Evolutionary conservation across 2,888 invertebrate species (phyloP), one percentile per base, ranked within the genome.

Genomic region (Ametastegia equiseti): DNA sequence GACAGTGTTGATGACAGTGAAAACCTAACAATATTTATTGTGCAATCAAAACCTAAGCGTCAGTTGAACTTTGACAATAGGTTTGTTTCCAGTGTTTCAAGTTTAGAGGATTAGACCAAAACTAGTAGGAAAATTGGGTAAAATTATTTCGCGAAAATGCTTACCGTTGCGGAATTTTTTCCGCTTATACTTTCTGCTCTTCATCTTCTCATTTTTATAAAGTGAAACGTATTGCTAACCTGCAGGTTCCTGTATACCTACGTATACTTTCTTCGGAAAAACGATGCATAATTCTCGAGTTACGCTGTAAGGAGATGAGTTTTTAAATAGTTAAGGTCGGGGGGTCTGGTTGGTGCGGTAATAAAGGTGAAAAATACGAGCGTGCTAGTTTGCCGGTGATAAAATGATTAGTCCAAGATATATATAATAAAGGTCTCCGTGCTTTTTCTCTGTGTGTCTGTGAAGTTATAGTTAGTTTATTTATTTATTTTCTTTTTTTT

Each of bases 401-500:
- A 63, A 63, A 33, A 63, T 63, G 30, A 30, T 67, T 19, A 67
- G 36, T 2, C 23, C 23, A 54, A 54, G n/a, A 36, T 36, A 15
- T 54, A 67, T 15, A 19, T 11, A 39, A 39, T 36, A 6, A 39
- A 36, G 23, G n/a, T n/a, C n/a, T n/a, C n/a, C n/a, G n/a, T n/a
- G n/a, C n/a, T n/a, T n/a, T n/a, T n/a, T n/a, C n/a, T n/a, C n/a
- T 23, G 19, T 23, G 54, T 42, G 11, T 54, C 6, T 23, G n/a
- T 30, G 15, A 63, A 33, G 33, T n/a, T 7, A 63, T 63, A 2
- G 63, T 27, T 2, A 2, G n/a, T 63, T 63, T 6, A 27, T n/a
- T 33, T 33, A 33, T 63, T 0, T 11, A 33, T n/a, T 15, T 54
- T 36, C 54, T 50, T 85, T 91, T 2, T 9, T 33, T 63, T 63